These are phyloP conservation scores for Jacana jacana DNA, from an alignment of 2,113 vertebrate genomes.

Conservation along the genomic window DNA sequence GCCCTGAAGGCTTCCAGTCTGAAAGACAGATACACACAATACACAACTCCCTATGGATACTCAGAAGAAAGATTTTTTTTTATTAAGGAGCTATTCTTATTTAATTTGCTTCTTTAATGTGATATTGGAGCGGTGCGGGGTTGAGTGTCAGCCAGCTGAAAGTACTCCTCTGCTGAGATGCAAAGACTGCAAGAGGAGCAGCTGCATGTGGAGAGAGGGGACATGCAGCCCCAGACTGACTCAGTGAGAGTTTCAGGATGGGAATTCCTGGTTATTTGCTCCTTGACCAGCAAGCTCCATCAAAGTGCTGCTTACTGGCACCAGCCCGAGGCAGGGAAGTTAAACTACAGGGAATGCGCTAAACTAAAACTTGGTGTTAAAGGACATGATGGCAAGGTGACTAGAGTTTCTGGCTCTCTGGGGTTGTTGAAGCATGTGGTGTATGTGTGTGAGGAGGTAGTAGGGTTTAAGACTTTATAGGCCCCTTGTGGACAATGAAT, in stretches of 20 bases:
- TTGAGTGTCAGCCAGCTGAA: constrained; percentile 31
- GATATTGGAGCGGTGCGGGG: constrained; percentile 4
- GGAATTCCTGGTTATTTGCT: neutral
- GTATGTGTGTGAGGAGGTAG: neutral
- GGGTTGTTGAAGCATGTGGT: neutral
- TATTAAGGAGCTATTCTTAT: constrained; percentile 65
- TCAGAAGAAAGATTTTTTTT: constrained; percentile 42
- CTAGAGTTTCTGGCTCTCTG: neutral
- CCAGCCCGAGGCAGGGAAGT: neutral
- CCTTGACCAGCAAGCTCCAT: neutral
- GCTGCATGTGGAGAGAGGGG: neutral
- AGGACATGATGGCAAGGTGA: neutral
- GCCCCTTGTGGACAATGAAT: neutral
- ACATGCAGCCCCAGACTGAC: neutral
- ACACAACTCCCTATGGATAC: constrained; percentile 38
- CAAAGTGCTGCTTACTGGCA: neutral
- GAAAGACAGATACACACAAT: constrained; percentile 57
- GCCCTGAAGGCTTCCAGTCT: constrained; percentile 50
- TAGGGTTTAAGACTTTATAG: neutral
- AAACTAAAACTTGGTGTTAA: neutral
- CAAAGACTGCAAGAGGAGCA: neutral
- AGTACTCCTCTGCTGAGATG: neutral
- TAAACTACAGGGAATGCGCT: neutral
- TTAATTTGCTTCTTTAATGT: constrained; percentile 63
- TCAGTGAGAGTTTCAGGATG: neutral